Percentiles rank a stretch among this genome's conserved stretches.
These are phyloP conservation scores for Heliconius congener DNA, from an alignment of 1,140 invertebrate genomes.

Conservation along the genomic window DNA sequence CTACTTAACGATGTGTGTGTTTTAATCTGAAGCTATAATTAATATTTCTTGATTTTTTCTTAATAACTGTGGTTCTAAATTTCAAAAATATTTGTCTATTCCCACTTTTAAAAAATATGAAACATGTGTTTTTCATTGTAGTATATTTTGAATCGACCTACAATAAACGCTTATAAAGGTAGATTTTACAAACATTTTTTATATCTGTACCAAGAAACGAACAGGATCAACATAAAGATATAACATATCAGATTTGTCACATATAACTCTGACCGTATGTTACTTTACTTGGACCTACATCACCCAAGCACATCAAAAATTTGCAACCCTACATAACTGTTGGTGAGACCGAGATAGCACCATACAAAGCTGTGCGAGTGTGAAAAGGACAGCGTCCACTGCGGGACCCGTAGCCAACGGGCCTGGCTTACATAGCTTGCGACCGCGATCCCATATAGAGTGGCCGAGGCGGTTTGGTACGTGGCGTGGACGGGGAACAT, in stretches of 20 bases:
- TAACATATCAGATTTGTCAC: neutral
- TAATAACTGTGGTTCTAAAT: neutral
- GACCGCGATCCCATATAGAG: conserved; percentile 50
- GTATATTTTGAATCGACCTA: neutral
- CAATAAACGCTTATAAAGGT: neutral
- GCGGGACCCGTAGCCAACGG: conserved; percentile 44
- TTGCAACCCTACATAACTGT: conserved; percentile 35
- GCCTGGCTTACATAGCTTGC: conserved; percentile 54
- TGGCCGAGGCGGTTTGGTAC: conserved; percentile 48
- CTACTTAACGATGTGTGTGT: neutral
- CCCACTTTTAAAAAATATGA: neutral
- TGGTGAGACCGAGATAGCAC: conserved; percentile 36
- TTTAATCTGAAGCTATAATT: neutral
- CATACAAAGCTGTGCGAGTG: conserved; percentile 30
- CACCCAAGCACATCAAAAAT: conserved; percentile 6
- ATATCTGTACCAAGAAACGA: neutral
- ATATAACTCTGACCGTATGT: conserved; percentile 5
- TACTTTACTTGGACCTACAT: conserved; percentile 15
- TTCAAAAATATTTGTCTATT: too few relatives aligned
- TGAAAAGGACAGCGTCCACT: conserved; percentile 35
- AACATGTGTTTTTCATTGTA: too few relatives aligned
- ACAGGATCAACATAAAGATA: neutral
- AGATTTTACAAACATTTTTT: neutral
- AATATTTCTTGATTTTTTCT: neutral
- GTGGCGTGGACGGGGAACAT: conserved; percentile 36